Evolutionary conservation across 2,797 vertebrate species (phyloP), one percentile per base, ranked within the genome.

Genomic region (Lophius americanus): DNA sequence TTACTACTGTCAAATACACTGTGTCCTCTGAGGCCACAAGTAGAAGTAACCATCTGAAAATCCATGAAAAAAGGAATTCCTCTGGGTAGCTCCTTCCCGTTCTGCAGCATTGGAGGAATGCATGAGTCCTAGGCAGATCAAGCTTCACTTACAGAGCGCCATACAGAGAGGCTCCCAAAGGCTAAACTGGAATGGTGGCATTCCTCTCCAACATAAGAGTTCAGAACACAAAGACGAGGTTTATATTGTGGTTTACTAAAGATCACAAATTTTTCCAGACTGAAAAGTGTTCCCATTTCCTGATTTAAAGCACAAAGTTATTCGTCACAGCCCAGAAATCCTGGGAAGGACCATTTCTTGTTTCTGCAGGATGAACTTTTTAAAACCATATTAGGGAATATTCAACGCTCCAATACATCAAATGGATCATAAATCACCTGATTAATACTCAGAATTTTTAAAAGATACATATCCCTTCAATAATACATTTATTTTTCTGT

Each of bases 141-240:
- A 55, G 82, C 79, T 80, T 70, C 70, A 32, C 70, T 88, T 67
- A 60, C 76, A 66, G 52, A 70, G 85, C 86, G 67, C 73, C 42
- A 71, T 66, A 62, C 68, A 78, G 65, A 72, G 67, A 81, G 46
- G 1, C 76, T 83, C 41, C 56, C 65, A 23, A 23, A 67, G 56
- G 71, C 71, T 56, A 64, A 88, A 88, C 89, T 71, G 78, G 85
- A 85, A 84, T 43, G 81, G 73, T 81, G 77, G 76, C 90, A 91
- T 92, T 92, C 89, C 86, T 85, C 53, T 51, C 11, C 0, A 55
- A 76, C 70, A 70, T 60, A 60, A 78, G 60, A 36, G 71, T 68
- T 75, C 79, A 73, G 48, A 76, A 82, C 83, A 89, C 79, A 86
- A 85, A 82, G 63, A 73, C 37, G 70, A 32, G 41, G 70, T 71